Evolutionary conservation across 1,140 invertebrate species (phyloP), one percentile per base, ranked within the genome.

Genomic region (Cydia pomonella): DNA sequence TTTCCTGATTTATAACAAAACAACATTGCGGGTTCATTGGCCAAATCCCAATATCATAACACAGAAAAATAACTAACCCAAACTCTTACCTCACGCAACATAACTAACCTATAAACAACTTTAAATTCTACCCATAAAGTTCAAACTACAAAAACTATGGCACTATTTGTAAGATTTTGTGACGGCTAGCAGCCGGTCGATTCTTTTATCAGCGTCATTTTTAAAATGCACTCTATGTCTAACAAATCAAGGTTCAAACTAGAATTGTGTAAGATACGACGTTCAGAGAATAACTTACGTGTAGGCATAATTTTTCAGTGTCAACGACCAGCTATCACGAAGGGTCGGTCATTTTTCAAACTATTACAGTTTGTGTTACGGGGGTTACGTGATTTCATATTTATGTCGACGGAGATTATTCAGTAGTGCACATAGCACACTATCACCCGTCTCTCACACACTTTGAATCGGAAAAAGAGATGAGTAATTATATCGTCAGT

Each of bases 281-380:
- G 18, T 59, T 59, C 12, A 10, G 7, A 59, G 2, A 59, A 21
- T 10, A 50, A 50, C 6, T 6, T 59, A 6, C 7, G 18, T 23
- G 53, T 59, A 59, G 64, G 64, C 29, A 23, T 33, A 33, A 69
- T 66, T 66, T 66, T 66, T 66, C 64, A 69, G 73, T 64, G 73
- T 38, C 73, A 50, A 64, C 62, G 62, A 7, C 62, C 73, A 12
- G 27, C 41, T 74, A 74, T 74, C 73, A 38, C 29, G 33, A 74
- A 63, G 53, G 62, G 62, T 21, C 25, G 44, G 59, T 29, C 59
- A 23, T 59, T 59, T 2, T 21, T 59, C 53, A 59, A 59, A n/a
- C 50, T 50, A 50, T 47, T 47, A 50, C 6, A 7, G n/a, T 6
- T 6, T 50, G 47, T 16, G 44, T 12, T 44, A 44, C 41, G 4